These are phyloP conservation scores for Dascillus cervinus DNA, from an alignment of 2,888 invertebrate species.

Conservation along the genomic window DNA sequence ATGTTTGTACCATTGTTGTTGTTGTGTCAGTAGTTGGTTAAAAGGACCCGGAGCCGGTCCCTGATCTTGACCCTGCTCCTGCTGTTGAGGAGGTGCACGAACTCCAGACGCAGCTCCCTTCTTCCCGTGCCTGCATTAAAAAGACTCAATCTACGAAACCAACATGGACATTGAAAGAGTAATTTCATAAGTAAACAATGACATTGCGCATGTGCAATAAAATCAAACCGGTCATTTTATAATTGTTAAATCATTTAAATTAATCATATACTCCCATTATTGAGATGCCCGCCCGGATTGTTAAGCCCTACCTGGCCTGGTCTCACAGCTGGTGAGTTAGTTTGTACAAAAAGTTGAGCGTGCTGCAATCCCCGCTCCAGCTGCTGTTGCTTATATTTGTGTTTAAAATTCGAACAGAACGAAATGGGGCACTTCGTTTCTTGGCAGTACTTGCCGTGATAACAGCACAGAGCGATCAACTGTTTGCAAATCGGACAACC, in stretches of 20 bases:
- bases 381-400: conserved; percentile 96
- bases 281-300: conserved; percentile 26
- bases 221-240: too few species aligned
- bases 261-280: too few species aligned
- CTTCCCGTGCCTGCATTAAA: too few species aligned
- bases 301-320: conserved; percentile 20
- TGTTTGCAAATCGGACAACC: conserved; percentile 99
- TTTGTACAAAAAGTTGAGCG: conserved; percentile 69
- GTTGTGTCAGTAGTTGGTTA: conserved; percentile 32
- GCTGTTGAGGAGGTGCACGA: conserved; percentile 41
- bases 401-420: conserved; percentile 97
- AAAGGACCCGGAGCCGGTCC: conserved; percentile 26
- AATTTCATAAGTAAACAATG: too few species aligned
- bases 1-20: conserved; percentile 45
- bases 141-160: too few species aligned
- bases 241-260: too few species aligned
- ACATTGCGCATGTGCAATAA: too few species aligned
- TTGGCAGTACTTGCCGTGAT: conserved; percentile 97
- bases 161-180: too few species aligned
- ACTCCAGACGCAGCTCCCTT: conserved; percentile 28
- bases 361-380: conserved; percentile 90
- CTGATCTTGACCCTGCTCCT: conserved; percentile 34
- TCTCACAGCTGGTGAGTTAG: conserved; percentile 18
- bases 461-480: conserved; percentile 95
- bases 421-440: conserved; percentile 96